A percentile compares a stretch with the other conserved stretches of the same genome.
phyloP scores from a whole-genome alignment of 2,113 vertebrate genomes.

The Podarcis cretensis region DNA sequence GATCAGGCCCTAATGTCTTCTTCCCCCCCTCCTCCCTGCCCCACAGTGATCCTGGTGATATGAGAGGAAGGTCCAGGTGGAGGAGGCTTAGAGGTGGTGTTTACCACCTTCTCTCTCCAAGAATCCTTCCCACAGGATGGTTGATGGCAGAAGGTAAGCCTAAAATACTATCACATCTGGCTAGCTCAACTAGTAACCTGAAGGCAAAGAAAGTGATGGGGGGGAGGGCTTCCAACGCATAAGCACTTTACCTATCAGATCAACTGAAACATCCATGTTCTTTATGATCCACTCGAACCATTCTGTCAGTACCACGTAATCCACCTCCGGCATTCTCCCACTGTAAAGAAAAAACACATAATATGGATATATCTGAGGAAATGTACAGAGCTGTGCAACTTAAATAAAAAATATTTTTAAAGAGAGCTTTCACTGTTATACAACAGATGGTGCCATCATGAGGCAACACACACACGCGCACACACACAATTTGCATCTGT shows the following conservation, averaged over 20 bases:
- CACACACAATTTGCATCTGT: neutral
- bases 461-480: neutral
- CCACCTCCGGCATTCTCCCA: constrained; percentile 93
- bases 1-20: too few relatives aligned
- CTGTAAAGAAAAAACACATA: constrained; percentile 67
- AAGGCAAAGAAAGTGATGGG: neutral
- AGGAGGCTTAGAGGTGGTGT: too few relatives aligned
- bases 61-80: too few relatives aligned
- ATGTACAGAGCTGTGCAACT: neutral
- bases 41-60: too few relatives aligned
- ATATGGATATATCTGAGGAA: neutral
- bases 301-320: constrained; percentile 87
- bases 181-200: too few relatives aligned
- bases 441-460: neutral
- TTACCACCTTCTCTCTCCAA: too few relatives aligned
- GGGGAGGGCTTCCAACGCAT: neutral
- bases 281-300: constrained; percentile 94
- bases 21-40: too few relatives aligned
- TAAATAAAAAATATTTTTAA: neutral
- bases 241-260: constrained; percentile 87
- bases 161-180: too few relatives aligned
- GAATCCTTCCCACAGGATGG: too few relatives aligned
- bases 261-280: constrained; percentile 83
- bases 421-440: neutral
- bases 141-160: too few relatives aligned